Evolutionary conservation across 2,888 invertebrate species (phyloP), one percentile per base, ranked within the genome.

Genomic region (Conomelus anceps): DNA sequence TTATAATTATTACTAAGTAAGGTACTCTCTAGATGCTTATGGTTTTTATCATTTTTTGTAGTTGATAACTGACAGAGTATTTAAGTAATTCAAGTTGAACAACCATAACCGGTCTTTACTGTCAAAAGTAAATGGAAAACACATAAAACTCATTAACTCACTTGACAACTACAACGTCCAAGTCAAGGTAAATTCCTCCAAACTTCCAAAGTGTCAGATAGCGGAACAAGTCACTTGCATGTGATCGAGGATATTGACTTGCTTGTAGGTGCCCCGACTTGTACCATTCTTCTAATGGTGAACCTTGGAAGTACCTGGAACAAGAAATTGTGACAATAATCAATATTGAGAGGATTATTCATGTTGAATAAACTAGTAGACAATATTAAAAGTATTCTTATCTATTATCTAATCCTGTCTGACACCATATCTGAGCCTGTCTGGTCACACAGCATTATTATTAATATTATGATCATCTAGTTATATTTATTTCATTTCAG

Each of bases 181-280:
- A 93, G 92, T 97, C 97, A 88, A 97, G 93, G 92, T 97, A 97
- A 88, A 96, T 95, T 0, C 97, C 97, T 17, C 97, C 96, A 92
- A 95, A 97, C 92, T 96, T 96, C 94, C 96, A 96, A 4, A 97
- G 93, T 0, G 96, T 95, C 87, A 96, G 92, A 92, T 95, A 96
- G 91, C 96, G 93, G 20, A 96, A 93, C 1, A 96, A 93, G 92
- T 96, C 96, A 87, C 95, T 95, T 86, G 95, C 95, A 91, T 96
- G 96, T 26, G 94, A 94, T 85, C 93, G 93, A 0, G 95, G 94
- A 94, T 95, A 96, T 1, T 92, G 91, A 26, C 95, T 95, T 0
- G 92, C 92, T 87, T 94, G 94, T 7, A 96, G 92, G 0, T 93
- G 92, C 0, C 94, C 94, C 6, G 93, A 93, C 0, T 91, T 92